A percentile compares a stretch with the other conserved stretches of the same genome.
These are phyloP conservation scores for Agriopis marginaria DNA, from an alignment of 2,888 invertebrate genomes.

Conservation along the genomic window DNA sequence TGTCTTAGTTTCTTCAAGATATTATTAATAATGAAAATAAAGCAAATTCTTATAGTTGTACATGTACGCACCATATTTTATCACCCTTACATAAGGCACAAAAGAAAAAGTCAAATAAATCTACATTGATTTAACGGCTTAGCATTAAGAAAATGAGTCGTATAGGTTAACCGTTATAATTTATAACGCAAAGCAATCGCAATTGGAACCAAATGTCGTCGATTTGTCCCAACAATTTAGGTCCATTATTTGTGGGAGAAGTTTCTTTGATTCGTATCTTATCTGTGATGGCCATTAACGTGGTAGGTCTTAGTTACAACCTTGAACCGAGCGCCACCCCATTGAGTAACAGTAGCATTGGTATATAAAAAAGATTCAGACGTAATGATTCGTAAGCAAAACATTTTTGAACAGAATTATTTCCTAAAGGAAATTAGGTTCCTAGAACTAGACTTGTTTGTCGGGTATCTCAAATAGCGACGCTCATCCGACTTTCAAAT, in stretches of 20 bases:
- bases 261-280: constrained; percentile 29
- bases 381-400: constrained; percentile 36
- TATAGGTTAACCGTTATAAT: constrained; percentile 29
- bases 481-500: constrained; percentile 24
- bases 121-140: constrained; percentile 24
- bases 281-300: constrained; percentile 18
- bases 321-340: constrained; percentile 17
- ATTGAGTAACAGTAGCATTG: constrained; percentile 11
- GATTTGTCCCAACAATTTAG: constrained; percentile 23
- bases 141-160: constrained; percentile 17
- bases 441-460: constrained; percentile 34
- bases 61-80: constrained; percentile 5
- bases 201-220: constrained; percentile 25
- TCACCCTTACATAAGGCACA: not conserved
- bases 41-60: not conserved
- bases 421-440: constrained; percentile 34
- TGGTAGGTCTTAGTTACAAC: constrained; percentile 24
- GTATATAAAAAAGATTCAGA: constrained; percentile 16
- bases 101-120: constrained; percentile 26
- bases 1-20: no score
- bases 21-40: not conserved
- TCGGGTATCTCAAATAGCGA: not conserved
- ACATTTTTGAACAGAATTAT: constrained; percentile 29
- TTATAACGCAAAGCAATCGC: constrained; percentile 34
- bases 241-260: constrained; percentile 25